Base-by-base conservation (phyloP, 2,797 vertebrate genomes). In the Chelon labrosus region DNA sequence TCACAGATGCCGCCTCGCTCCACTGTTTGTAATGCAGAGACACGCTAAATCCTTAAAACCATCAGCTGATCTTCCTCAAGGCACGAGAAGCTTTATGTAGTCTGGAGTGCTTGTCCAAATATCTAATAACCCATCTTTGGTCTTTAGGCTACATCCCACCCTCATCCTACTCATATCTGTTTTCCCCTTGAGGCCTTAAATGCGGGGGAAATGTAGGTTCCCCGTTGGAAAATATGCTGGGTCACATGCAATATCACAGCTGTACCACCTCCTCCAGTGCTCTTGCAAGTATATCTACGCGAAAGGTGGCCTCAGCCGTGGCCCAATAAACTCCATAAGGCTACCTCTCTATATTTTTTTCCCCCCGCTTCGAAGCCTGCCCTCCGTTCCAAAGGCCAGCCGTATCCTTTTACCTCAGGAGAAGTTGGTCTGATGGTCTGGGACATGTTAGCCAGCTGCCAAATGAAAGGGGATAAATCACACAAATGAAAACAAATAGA, bases 381-480 rank as follows among this genome's bases (percentile, higher is more conserved):
- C 60, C 58, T 73, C 41, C 39, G 1, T 61, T 88, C 84, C 66
- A 77, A 86, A 88, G 86, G 81, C 86, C 88, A 74, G 81, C 84
- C 84, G 22, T 87, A 83, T 92, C 84, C 80, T 89, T 84, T 90
- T 87, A 88, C 91, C 91, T 77, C 86, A 58, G 91, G 86, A 72
- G 3, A 83, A 42, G 79, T 62, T 47, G 82, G 79, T 76, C 78
- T 52, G 82, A 74, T 80, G 89, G 91, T 91, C 91, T 93, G 92
- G 90, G 89, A 87, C 89, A 82, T 80, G 90, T 94, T 94, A 93
- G 84, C 91, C 89, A 90, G 91, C 93, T 91, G 92, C 91, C 91
- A 93, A 93, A 94, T 94, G 89, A 93, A 94, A 94, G 90, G 84
- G 89, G 84, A 93, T 94, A 95, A 94, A 94, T 95, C 93, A 93